Evolutionary conservation across 2,888 invertebrate species (phyloP), one percentile per base, ranked within the genome.

Genomic region (Hololepta plana): DNA sequence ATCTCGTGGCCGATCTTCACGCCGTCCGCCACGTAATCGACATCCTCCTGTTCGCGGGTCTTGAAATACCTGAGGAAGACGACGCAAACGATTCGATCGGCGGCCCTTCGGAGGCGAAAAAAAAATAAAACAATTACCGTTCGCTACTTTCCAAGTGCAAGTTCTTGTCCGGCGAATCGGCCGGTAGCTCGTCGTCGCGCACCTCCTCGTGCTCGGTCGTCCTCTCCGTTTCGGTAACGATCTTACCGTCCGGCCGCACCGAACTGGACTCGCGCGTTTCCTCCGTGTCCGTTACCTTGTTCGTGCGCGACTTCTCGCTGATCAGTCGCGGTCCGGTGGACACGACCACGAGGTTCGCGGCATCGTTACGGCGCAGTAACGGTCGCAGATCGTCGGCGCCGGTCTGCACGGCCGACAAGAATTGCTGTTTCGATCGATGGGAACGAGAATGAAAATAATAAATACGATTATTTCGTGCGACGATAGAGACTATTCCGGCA

Each of bases 221-320:
- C 43, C 73, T 72, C 43, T 73, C 72, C 35, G 72, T 79, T 60
- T 88, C 85, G 5, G 85, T 87, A 38, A 85, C 72, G 43, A 88
- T 68, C 35, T 77, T 73, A 15, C 88, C 88, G 60, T 85, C 81
- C 16, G 75, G 67, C 38, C 73, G 71, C 24, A 80, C 62, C 23
- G 79, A 72, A 45, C 76, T 76, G 34, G 74, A 60, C 51, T 82
- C 76, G 40, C 68, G 62, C 34, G 73, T 76, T 45, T 84, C 81
- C 60, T 85, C 85, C 35, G 84, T 84, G 51, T 87, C 84, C 47
- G 80, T 70, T 26, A 79, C 76, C 50, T 82, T 84, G 40, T 71
- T 72, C 39, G 71, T 74, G 36, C 74, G 74, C 35, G 67, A 64
- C 16, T 77, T 73, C 44, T 81, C 81, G 45, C 73, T 72, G 27